Percentiles rank a stretch among this genome's conserved stretches.
Conservation (phyloP, 2,797 vertebrate genomes). For the Hoplostethus atlanticus region DNA sequence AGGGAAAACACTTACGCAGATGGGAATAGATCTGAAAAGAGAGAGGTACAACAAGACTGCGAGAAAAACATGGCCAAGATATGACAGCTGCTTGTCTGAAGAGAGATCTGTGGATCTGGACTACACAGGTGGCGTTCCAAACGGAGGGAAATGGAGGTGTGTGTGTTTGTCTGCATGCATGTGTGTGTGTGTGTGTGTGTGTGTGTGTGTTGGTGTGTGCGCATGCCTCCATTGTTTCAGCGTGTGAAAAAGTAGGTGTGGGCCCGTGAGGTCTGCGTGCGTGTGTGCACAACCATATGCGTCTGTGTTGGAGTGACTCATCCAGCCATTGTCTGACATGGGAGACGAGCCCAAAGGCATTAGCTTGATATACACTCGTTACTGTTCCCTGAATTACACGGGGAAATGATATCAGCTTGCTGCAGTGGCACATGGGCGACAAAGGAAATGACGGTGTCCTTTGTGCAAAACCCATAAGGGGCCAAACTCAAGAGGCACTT, state of each 20-base stretch:
- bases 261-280: slow-evolving; percentile 5
- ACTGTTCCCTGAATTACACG: slow-evolving; percentile 62
- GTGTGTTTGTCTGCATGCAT: background rate
- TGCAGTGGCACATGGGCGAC: slow-evolving; percentile 34
- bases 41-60: background rate
- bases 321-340: slow-evolving; percentile 57
- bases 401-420: slow-evolving; percentile 54
- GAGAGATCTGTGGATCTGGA: slow-evolving; percentile 5
- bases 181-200: background rate
- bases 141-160: background rate
- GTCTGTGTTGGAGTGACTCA: slow-evolving; percentile 52
- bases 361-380: slow-evolving; percentile 56
- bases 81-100: slow-evolving; percentile 13
- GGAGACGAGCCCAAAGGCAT: slow-evolving; percentile 52
- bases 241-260: slow-evolving; percentile 10
- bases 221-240: background rate
- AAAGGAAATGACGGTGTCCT: slow-evolving; percentile 53
- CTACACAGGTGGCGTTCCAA: slow-evolving; percentile 16
- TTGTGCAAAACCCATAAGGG: slow-evolving; percentile 58
- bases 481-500: slow-evolving; percentile 64
- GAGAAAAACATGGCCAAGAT: background rate
- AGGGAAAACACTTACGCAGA: background rate
- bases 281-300: slow-evolving; percentile 23
- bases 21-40: background rate
- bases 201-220: background rate